Percentiles rank a stretch among this genome's conserved stretches.
These are phyloP conservation scores for Oscheius sp. DNA, from an alignment of 2,888 invertebrate genomes.

Conservation along the genomic window DNA sequence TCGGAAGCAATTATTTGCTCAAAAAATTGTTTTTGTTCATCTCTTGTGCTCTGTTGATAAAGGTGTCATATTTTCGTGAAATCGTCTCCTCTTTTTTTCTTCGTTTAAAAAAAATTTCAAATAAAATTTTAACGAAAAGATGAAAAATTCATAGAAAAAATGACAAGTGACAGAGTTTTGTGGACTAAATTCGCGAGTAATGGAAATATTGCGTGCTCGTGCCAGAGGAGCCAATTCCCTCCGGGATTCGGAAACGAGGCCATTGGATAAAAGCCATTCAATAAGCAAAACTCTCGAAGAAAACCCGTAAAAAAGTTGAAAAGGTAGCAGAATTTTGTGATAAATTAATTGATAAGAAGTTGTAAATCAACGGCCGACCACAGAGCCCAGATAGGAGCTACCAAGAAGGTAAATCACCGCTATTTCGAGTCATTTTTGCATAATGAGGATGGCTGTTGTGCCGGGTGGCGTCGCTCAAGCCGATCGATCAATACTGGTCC, in stretches of 20 bases:
- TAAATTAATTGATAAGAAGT: not conserved
- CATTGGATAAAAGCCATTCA: constrained; percentile 17
- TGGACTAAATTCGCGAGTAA: constrained; percentile 21
- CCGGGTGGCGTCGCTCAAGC: constrained; percentile 15
- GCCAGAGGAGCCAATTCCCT: constrained; percentile 13
- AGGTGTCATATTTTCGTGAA: too few species aligned
- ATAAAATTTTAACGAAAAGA: not conserved
- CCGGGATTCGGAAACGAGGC: constrained; percentile 18
- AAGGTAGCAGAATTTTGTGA: not conserved
- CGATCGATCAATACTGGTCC: constrained; percentile 24
- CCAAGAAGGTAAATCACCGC: not conserved
- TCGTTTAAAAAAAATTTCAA: not conserved
- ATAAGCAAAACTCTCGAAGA: constrained; percentile 1
- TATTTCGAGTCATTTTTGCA: constrained; percentile 20
- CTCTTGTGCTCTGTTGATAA: too few species aligned
- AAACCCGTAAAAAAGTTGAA: not conserved
- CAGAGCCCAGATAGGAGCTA: too few species aligned
- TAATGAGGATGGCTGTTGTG: constrained; percentile 20
- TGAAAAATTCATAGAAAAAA: too few species aligned
- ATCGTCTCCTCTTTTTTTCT: too few species aligned
- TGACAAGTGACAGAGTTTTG: too few species aligned
- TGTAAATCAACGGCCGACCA: not conserved
- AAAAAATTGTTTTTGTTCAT: too few species aligned
- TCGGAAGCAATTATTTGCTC: too few species aligned
- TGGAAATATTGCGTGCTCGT: constrained; percentile 23